These are phyloP conservation scores for Neodiprion lecontei DNA, from an alignment of 1,140 invertebrate species.

Conservation along the genomic window DNA sequence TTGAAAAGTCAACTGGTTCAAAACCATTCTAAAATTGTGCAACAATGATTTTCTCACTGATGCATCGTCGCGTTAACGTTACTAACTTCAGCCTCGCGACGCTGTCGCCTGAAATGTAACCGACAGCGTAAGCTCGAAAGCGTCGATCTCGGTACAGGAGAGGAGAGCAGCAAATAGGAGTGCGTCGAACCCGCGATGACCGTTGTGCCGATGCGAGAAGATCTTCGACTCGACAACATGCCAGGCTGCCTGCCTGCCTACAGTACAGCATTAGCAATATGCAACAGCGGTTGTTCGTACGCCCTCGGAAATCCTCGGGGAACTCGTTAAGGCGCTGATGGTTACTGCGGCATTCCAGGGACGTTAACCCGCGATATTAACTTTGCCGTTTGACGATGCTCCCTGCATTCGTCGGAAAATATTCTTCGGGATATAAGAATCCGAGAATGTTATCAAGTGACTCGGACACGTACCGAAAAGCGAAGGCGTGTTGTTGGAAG, in stretches of 20 bases:
- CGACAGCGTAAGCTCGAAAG: slow-evolving; percentile 25
- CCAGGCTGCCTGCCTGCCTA: slow-evolving; percentile 1
- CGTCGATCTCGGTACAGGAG: not conserved
- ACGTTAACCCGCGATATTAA: slow-evolving; percentile 45
- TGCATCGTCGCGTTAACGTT: no score
- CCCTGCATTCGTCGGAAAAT: slow-evolving; percentile 29
- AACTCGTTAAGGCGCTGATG: slow-evolving; percentile 29
- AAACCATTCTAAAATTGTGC: no score
- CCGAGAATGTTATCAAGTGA: slow-evolving; percentile 42
- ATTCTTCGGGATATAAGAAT: slow-evolving; percentile 27
- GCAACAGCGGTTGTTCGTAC: slow-evolving; percentile 25
- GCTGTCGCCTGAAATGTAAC: slow-evolving; percentile 24
- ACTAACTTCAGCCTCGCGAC: slow-evolving; percentile 18
- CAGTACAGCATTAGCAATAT: slow-evolving; percentile 10
- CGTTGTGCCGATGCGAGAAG: slow-evolving; percentile 52
- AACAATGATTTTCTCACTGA: no score
- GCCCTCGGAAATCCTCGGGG: slow-evolving; percentile 36
- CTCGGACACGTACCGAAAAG: no score
- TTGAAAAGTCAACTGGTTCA: no score
- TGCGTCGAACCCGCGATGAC: slow-evolving; percentile 12
- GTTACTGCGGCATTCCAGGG: slow-evolving; percentile 45
- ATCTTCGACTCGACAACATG: slow-evolving; percentile 19
- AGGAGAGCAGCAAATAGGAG: not conserved
- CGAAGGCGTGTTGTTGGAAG: no score
- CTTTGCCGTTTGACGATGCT: slow-evolving; percentile 10